phyloP scores from a whole-genome alignment of 2,888 invertebrate genomes.

The Parapristionchus giblindavisi region DNA sequence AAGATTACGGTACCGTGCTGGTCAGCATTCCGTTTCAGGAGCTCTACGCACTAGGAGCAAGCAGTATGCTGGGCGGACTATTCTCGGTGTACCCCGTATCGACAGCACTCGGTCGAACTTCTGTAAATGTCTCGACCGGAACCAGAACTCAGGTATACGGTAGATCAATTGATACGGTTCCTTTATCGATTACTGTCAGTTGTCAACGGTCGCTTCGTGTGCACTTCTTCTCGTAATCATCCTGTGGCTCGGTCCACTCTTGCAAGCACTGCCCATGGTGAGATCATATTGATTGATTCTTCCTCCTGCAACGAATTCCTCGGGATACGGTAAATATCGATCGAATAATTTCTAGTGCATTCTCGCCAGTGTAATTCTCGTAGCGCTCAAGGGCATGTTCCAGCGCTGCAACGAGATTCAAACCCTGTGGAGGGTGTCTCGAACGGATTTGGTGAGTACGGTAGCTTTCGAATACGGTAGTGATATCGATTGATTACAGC shows the following conservation, averaged over 20 bases:
- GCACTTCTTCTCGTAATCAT: constrained; percentile 80
- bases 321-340: background rate
- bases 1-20: no score
- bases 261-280: constrained; percentile 83
- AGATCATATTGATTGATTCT: background rate
- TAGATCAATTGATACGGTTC: background rate
- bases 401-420: constrained; percentile 79
- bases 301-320: background rate
- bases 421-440: constrained; percentile 81
- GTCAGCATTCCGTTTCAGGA: constrained; percentile 43
- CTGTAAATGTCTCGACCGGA: constrained; percentile 85
- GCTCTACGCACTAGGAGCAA: constrained; percentile 69
- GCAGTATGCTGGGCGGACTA: constrained; percentile 78
- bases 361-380: constrained; percentile 70
- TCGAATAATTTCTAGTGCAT: constrained; percentile 54
- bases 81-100: constrained; percentile 72
- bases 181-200: constrained; percentile 70
- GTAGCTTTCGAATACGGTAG: background rate
- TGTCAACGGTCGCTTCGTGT: constrained; percentile 82
- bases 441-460: constrained; percentile 77
- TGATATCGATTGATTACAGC: constrained; percentile 49
- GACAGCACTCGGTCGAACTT: constrained; percentile 73
- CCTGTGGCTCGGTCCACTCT: constrained; percentile 86
- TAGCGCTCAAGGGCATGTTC: constrained; percentile 71
- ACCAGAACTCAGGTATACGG: constrained; percentile 80